A percentile compares a stretch with the other conserved stretches of the same genome.
Evolutionary conservation across 2,888 invertebrate genomes (phyloP).

Genomic region (Andrena haemorrhoa): DNA sequence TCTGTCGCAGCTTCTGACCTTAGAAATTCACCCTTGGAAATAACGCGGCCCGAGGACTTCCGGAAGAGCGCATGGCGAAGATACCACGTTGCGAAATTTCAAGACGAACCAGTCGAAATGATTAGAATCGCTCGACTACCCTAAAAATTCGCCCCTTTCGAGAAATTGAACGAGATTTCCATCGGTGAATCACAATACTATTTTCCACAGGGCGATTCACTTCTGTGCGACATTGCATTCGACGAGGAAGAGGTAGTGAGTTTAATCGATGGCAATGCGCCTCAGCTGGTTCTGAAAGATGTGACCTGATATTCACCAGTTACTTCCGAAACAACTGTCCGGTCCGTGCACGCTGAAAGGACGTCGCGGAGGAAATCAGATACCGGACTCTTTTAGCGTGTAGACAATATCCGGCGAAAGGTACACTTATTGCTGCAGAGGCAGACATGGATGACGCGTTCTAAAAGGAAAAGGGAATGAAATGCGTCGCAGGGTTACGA

Average conservation of each 20-base stretch:
- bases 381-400: conserved; percentile 9
- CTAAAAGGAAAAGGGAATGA: background rate
- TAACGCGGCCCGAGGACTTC: background rate
- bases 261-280: background rate
- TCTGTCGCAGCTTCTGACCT: conserved; percentile 34
- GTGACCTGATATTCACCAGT: conserved; percentile 1
- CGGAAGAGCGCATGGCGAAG: background rate
- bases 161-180: background rate
- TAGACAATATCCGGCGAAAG: background rate
- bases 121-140: background rate
- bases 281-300: background rate
- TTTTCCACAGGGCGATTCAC: background rate
- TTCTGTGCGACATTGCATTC: background rate
- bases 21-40: conserved; percentile 3
- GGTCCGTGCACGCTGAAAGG: background rate
- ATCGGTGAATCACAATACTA: background rate
- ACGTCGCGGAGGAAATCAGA: conserved; percentile 14
- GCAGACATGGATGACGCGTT: background rate
- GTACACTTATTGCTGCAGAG: background rate
- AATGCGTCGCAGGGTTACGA: background rate
- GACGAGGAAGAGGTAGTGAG: background rate
- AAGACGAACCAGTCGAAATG: conserved; percentile 10
- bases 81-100: conserved; percentile 1
- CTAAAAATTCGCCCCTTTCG: background rate
- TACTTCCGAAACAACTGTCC: background rate